Percentiles rank a stretch among this genome's conserved stretches.
Evolutionary conservation across 2,113 vertebrate species (phyloP).

Genomic region (Galemys pyrenaicus): DNA sequence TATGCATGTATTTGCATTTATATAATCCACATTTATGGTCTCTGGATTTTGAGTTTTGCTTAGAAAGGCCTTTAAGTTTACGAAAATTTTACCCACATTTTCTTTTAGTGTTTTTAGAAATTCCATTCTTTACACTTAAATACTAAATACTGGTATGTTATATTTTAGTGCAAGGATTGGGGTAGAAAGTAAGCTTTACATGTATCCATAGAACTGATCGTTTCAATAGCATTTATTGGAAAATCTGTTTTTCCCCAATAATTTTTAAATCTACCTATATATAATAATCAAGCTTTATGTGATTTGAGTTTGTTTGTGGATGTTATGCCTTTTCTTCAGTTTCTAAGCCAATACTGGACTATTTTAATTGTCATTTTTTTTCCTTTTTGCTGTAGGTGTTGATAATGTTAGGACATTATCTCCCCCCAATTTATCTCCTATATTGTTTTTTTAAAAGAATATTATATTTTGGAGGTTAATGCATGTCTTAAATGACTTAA

Average conservation of each 20-base stretch:
- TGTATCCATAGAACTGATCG: not conserved
- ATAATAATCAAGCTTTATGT: not conserved
- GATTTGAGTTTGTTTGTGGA: conserved; percentile 36
- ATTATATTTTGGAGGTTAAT: not conserved
- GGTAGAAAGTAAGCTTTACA: not conserved
- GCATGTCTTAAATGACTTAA: conserved; percentile 22
- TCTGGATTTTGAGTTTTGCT: conserved; percentile 34
- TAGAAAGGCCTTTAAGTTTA: conserved; percentile 29
- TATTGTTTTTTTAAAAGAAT: conserved; percentile 24
- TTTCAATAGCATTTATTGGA: conserved; percentile 33
- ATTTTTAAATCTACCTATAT: conserved; percentile 48
- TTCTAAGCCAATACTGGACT: not conserved
- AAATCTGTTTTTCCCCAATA: not conserved
- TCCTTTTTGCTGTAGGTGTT: not conserved
- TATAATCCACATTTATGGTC: not conserved
- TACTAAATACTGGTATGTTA: not conserved
- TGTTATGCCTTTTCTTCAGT: conserved; percentile 18
- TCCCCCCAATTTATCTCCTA: not conserved
- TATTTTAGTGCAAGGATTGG: conserved; percentile 30
- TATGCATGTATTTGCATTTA: not conserved
- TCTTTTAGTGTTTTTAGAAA: conserved; percentile 29
- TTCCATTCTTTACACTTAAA: conserved; percentile 3
- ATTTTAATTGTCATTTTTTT: not conserved
- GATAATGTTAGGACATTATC: conserved; percentile 36
- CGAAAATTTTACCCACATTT: conserved; percentile 22